Base-by-base conservation (phyloP, 2,888 invertebrate species). In the Platycheirus rosarum region DNA sequence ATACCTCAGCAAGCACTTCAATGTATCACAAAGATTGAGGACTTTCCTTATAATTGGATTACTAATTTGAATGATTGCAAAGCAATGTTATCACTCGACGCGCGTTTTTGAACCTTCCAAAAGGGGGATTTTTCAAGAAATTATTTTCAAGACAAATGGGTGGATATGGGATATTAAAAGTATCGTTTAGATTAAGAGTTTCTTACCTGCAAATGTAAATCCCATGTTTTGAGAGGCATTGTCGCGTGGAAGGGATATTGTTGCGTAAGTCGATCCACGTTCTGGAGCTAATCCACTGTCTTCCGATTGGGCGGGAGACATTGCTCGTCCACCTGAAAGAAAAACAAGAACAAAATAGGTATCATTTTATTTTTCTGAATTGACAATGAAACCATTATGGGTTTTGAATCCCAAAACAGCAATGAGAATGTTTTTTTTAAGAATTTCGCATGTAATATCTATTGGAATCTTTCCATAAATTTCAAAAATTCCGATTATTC, bases 261-360 rank as follows among this genome's bases (percentile, higher is more conserved):
- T 91, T 57, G 91, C 90, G 85, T 91, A 91, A 73, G 91, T 90
- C 35, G 91, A 90, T 70, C 90, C 90, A 11, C 91, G 88, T 85
- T 91, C 91, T 57, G 91, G 90, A 48, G 91, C 91, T 79, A 91
- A 74, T 16, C 91, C 91, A 35, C 90, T 90, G 85, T 91, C 91
- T 85, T 91, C 91, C 2, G 91, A 91, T 76, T 91, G 91, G 75
- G 91, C 91, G 35, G 91, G 91, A 86, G 90, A 90, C 90, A 91
- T 90, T 66, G 91, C 91, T 55, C 91, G 90, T 85, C 90, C 90
- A 84, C 90, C 91, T 90, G 87, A 55, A 87, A 88, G 29, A 7
- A 60, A 60, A 44, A 11, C 3, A 2, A 26, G 16, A 42, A 29
- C 2, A 6, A 37, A 23, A 6, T 23, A 23, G 2, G 2, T 23